Conservation (phyloP, 2,113 vertebrate genomes). For the Mohoua ochrocephala region DNA sequence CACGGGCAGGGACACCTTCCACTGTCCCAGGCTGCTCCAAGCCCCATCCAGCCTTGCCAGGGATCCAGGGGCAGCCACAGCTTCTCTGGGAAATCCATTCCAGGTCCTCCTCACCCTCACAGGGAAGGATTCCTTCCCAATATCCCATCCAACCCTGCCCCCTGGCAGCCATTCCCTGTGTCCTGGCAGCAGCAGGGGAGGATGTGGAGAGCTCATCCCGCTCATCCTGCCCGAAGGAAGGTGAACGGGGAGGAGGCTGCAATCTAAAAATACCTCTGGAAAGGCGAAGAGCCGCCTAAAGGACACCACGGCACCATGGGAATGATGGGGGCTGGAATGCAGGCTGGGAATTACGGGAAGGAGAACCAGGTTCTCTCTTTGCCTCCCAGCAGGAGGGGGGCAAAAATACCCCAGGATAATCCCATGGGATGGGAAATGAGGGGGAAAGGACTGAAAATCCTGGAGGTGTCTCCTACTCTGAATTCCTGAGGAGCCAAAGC, state of each 20-base stretch:
- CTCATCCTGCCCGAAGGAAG: not conserved
- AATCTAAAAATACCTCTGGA: not conserved
- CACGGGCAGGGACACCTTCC: too few relatives aligned
- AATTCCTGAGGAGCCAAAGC: not conserved
- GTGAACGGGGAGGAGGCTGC: not conserved
- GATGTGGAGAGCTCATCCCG: not conserved
- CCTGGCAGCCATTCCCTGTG: not conserved
- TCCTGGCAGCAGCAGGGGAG: not conserved
- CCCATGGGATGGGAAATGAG: not conserved
- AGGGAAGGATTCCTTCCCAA: not conserved
- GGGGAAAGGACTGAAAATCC: not conserved
- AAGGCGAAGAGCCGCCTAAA: not conserved
- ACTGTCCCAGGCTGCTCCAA: fast-evolving
- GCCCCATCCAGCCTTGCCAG: not conserved
- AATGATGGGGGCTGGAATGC: not conserved
- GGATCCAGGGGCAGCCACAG: not conserved
- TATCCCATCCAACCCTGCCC: fast-evolving
- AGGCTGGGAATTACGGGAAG: not conserved
- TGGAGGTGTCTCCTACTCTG: not conserved
- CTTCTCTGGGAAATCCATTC: not conserved
- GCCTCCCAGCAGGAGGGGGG: not conserved
- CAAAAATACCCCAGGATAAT: not conserved
- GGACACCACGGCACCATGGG: fast-evolving
- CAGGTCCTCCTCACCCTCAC: fast-evolving
- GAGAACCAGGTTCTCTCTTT: not conserved